Evolutionary conservation across 1,140 invertebrate species (phyloP), one percentile per base, ranked within the genome.

Genomic region (Apolygus lucorum): DNA sequence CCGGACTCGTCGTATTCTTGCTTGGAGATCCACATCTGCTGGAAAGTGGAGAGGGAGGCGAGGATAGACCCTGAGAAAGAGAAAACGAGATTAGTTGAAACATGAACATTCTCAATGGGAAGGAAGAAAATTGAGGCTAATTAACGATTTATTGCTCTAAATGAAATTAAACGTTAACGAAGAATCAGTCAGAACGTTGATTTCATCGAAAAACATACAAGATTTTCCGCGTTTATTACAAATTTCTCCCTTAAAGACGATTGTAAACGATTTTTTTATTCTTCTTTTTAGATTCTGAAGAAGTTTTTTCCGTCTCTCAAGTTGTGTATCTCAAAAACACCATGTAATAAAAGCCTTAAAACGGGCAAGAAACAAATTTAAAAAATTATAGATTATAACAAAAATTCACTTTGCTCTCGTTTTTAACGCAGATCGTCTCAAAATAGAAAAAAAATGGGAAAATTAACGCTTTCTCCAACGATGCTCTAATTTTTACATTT

Each of bases 11-110:
- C 93, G 82, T 96, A 96, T 80, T 96, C 92, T 81, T 95, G 91
- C 80, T 95, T 95, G 77, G 90, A 92, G 83, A 96, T 96, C 93
- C 94, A 96, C 91, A 93, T 93, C 81, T 90, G 89, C 79, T 93
- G 90, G 90, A 93, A 93, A 80, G 90, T 93, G 74, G 90, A 92
- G 26, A 92, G 81, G 2, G 90, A 92, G 63, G 90, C 90, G 73
- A 92, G 82, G 78, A 92, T 93, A 73, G 91, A 92, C 72, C 90
- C 54, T 59, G 54, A 13, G 22, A 59, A 59, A 49, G 34, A 49
- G 34, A 49, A 49, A 49, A 8, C 34, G 17, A 49, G 17, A 49
- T 8, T 49, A 49, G 34, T 8, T 17, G 17, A 49, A 49, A 49
- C n/a, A n/a, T n/a, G n/a, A n/a, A n/a, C n/a, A n/a, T n/a, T n/a